These are phyloP conservation scores for Spodoptera frugiperda DNA, from an alignment of 1,140 invertebrate species.

Conservation along the genomic window DNA sequence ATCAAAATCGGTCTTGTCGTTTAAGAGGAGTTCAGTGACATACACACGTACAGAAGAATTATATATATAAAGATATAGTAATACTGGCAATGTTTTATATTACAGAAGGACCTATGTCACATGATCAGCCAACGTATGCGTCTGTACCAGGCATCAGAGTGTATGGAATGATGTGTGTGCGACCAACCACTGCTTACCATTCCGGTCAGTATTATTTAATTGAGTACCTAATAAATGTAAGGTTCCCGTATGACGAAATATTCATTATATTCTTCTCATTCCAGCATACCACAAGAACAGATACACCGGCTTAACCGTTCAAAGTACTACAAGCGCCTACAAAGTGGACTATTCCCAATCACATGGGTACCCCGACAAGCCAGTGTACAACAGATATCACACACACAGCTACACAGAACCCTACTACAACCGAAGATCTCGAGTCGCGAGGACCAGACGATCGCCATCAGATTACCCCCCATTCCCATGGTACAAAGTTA, in stretches of 20 bases:
- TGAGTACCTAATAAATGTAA: neutral
- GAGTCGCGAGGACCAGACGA: slow-evolving; percentile 83
- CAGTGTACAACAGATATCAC: slow-evolving; percentile 78
- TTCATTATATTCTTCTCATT: slow-evolving; percentile 37
- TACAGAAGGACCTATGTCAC: slow-evolving; percentile 96
- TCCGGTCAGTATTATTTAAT: slow-evolving; percentile 60
- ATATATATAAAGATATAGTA: too few species aligned
- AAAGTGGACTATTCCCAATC: slow-evolving; percentile 85
- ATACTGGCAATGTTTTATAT: slow-evolving; percentile 42
- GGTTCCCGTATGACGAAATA: neutral
- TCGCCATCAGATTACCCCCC: slow-evolving; percentile 81
- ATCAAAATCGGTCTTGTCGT: too few species aligned
- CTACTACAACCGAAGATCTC: slow-evolving; percentile 82
- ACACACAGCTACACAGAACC: slow-evolving; percentile 77
- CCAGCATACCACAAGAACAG: slow-evolving; percentile 79
- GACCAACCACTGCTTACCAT: slow-evolving; percentile 82
- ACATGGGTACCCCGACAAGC: slow-evolving; percentile 75
- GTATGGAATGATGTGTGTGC: slow-evolving; percentile 97
- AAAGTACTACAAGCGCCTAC: slow-evolving; percentile 82
- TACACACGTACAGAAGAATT: too few species aligned
- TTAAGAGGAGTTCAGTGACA: too few species aligned
- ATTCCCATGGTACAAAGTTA: slow-evolving; percentile 91
- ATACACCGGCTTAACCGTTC: slow-evolving; percentile 66
- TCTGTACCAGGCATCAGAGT: slow-evolving; percentile 96
- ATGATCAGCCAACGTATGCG: slow-evolving; percentile 97